These are phyloP conservation scores for Pyralis farinalis DNA, from an alignment of 2,888 invertebrate genomes.

Conservation along the genomic window DNA sequence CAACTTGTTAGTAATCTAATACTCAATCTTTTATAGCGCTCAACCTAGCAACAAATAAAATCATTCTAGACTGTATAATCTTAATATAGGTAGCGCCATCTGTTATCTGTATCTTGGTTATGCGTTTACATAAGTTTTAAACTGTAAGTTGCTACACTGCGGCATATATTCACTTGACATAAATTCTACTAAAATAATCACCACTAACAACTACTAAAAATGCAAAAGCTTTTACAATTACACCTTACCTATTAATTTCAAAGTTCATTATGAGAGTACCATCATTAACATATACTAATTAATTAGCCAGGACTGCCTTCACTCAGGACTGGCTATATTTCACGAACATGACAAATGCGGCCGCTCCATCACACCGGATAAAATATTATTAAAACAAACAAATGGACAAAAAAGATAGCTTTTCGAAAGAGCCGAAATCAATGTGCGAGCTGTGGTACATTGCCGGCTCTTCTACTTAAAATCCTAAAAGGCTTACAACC, in stretches of 20 bases:
- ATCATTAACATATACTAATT: constrained; percentile 74
- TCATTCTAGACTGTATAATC: too few species aligned
- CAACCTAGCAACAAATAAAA: too few species aligned
- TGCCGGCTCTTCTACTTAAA: constrained; percentile 34
- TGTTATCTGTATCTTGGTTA: too few species aligned
- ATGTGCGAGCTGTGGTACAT: constrained; percentile 73
- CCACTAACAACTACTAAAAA: not conserved
- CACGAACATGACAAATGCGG: constrained; percentile 75
- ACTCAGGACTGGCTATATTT: constrained; percentile 65
- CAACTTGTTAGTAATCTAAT: too few species aligned
- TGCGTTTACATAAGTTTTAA: too few species aligned
- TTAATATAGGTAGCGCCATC: too few species aligned
- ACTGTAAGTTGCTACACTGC: too few species aligned
- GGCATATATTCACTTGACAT: not conserved
- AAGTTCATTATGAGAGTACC: constrained; percentile 50
- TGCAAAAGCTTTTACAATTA: not conserved
- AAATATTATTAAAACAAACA: constrained; percentile 82
- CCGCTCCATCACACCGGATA: constrained; percentile 77
- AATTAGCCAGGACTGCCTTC: constrained; percentile 59
- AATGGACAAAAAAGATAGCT: constrained; percentile 75
- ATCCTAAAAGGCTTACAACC: constrained; percentile 29
- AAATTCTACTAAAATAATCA: not conserved
- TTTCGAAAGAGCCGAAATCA: constrained; percentile 79
- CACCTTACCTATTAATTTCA: constrained; percentile 10
- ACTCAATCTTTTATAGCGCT: too few species aligned